Percentiles rank a stretch among this genome's conserved stretches.
phyloP scores from a whole-genome alignment of 1,140 invertebrate genomes.

The Batillaria attramentaria region DNA sequence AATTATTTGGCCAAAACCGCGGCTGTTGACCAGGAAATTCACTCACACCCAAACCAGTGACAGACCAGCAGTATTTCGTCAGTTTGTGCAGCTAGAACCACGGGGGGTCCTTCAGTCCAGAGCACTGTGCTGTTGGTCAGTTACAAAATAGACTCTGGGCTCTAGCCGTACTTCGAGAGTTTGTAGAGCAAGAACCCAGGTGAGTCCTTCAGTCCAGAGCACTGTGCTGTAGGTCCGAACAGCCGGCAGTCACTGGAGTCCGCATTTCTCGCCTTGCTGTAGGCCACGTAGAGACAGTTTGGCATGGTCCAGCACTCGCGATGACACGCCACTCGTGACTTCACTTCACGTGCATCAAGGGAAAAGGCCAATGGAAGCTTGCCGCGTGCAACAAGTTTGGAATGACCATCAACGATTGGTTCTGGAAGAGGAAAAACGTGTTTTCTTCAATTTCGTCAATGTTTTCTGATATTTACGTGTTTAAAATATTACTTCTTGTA shows the following conservation, averaged over 20 bases:
- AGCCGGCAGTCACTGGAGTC: not conserved
- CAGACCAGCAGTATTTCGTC: too few relatives aligned
- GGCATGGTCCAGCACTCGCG: conserved; percentile 3
- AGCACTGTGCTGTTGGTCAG: too few relatives aligned
- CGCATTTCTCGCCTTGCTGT: not conserved
- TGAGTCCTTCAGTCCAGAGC: not conserved
- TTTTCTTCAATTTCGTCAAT: too few relatives aligned
- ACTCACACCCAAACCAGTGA: too few relatives aligned
- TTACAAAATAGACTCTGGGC: too few relatives aligned
- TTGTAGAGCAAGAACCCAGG: not conserved
- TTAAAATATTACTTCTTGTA: too few relatives aligned
- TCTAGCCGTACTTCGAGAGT: not conserved
- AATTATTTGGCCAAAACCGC: too few relatives aligned
- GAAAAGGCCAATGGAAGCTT: conserved; percentile 13
- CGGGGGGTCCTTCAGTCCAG: too few relatives aligned
- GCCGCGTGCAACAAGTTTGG: not conserved
- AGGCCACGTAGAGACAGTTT: not conserved
- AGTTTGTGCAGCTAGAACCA: not conserved
- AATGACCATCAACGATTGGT: not conserved
- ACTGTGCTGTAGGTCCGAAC: not conserved
- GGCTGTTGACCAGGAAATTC: too few relatives aligned
- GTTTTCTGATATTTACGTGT: too few relatives aligned
- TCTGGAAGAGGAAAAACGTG: not conserved
- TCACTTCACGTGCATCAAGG: not conserved
- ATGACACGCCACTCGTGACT: not conserved